These are phyloP conservation scores for Cavia aperea DNA, from an alignment of 2,113 vertebrate genomes.

Conservation along the genomic window DNA sequence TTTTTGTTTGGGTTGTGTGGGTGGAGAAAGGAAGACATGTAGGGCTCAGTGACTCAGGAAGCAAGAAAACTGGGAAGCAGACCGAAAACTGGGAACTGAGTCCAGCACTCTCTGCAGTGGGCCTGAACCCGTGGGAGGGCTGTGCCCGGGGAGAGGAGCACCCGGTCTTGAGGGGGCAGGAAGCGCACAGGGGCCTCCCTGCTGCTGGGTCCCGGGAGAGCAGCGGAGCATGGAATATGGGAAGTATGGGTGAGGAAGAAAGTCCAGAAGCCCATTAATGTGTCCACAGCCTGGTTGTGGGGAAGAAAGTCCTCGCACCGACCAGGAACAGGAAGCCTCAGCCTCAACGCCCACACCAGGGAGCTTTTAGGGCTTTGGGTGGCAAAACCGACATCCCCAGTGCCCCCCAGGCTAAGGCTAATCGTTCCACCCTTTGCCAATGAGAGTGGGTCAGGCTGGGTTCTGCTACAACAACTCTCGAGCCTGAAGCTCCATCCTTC, in stretches of 20 bases:
- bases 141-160: not conserved
- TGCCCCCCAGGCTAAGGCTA: not conserved
- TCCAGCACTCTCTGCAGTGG: not conserved
- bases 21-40: not conserved
- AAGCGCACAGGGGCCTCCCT: not conserved
- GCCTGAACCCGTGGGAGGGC: not conserved
- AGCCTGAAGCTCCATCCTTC: not conserved
- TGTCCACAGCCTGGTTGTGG: not conserved
- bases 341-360: not conserved
- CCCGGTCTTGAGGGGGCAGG: not conserved
- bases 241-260: not conserved
- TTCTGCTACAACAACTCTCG: not conserved
- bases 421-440: not conserved
- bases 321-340: not conserved
- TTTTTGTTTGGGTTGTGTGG: constrained; percentile 5
- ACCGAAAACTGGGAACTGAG: not conserved
- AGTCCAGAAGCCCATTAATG: not conserved
- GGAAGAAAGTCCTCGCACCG: not conserved
- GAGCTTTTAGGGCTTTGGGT: not conserved
- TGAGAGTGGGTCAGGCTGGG: not conserved
- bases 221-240: not conserved
- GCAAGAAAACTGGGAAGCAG: not conserved
- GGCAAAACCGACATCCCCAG: not conserved
- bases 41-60: not conserved
- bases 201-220: not conserved